phyloP scores from a whole-genome alignment of 2,113 vertebrate genomes.

The Rallus limicola region DNA sequence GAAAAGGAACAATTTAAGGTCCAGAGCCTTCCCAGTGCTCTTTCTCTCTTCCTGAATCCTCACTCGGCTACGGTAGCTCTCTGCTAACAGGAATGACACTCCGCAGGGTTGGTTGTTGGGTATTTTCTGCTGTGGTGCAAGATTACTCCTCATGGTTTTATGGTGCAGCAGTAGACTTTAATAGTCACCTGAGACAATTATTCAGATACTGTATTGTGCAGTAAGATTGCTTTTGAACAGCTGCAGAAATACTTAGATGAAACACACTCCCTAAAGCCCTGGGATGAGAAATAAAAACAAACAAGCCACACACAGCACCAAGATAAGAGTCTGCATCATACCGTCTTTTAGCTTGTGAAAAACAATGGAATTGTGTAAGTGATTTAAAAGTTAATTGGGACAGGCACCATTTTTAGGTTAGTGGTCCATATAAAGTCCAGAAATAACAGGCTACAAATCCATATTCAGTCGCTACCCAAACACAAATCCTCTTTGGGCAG shows the following conservation, averaged over 20 bases:
- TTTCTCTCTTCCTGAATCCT: conserved; percentile 27
- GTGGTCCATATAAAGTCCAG: neutral
- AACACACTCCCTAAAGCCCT: neutral
- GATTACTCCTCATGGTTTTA: conserved; percentile 54
- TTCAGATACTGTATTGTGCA: conserved; percentile 51
- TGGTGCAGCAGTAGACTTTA: conserved; percentile 46
- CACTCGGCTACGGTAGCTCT: neutral
- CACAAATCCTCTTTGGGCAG: neutral
- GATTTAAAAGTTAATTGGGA: neutral
- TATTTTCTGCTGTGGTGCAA: conserved; percentile 60
- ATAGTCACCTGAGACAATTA: conserved; percentile 64
- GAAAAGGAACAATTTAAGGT: conserved; percentile 24
- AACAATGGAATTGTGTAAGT: neutral
- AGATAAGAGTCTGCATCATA: neutral
- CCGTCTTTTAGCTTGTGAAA: neutral
- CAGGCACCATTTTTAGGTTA: neutral
- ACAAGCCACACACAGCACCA: neutral
- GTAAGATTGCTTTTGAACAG: conserved; percentile 43
- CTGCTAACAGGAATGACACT: conserved; percentile 17
- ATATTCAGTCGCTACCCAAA: neutral
- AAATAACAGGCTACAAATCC: neutral
- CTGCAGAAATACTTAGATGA: conserved; percentile 44
- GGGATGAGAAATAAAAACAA: conserved; percentile 37
- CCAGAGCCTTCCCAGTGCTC: neutral
- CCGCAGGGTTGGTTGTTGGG: conserved; percentile 1